Evolutionary conservation across 1,140 invertebrate genomes (phyloP), one percentile per base, ranked within the genome.

Genomic region (Scaptomyza graminum): DNA sequence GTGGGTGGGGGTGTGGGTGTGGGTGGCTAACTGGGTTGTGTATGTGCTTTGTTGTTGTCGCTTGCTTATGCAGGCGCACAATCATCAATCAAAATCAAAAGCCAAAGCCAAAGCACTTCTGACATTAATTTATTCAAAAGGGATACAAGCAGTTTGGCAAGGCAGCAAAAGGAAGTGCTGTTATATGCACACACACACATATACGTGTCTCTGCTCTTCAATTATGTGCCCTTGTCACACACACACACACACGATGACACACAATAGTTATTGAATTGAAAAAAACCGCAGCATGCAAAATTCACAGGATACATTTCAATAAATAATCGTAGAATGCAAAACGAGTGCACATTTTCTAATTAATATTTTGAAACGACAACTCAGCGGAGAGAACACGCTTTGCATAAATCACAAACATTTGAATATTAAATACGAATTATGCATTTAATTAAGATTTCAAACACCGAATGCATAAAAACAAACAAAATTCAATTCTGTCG

Each of bases 11-110:
- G 47, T 37, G 52, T 64, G 31, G n/a, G n/a, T n/a, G n/a, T n/a
- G n/a, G n/a, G n/a, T n/a, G n/a, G n/a, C n/a, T n/a, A n/a, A n/a
- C n/a, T n/a, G n/a, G 51, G 8, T 15, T 18, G 25, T 1, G 22
- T 37, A 41, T 44, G 59, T 56, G 57, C 66, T 62, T 68, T 66
- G 67, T 64, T 63, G 57, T 57, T 31, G 31, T 13, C 52, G 67
- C 31, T 54, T 72, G 74, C 61, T 74, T 66, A 67, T 67, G 61
- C 78, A 65, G 74, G 66, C 79, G 64, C 67, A 83, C 78, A 90
- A 90, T 89, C 89, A 90, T 90, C 89, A 90, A 90, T 90, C 89
- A 90, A 90, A 90, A 90, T 90, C 89, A 90, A 90, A 89, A 80
- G 84, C 84, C 79, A 90, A 89, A 79, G 83, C 80, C 76, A 90